Conservation (phyloP, 2,888 invertebrate species). For the Alloscopus bannaensis region DNA sequence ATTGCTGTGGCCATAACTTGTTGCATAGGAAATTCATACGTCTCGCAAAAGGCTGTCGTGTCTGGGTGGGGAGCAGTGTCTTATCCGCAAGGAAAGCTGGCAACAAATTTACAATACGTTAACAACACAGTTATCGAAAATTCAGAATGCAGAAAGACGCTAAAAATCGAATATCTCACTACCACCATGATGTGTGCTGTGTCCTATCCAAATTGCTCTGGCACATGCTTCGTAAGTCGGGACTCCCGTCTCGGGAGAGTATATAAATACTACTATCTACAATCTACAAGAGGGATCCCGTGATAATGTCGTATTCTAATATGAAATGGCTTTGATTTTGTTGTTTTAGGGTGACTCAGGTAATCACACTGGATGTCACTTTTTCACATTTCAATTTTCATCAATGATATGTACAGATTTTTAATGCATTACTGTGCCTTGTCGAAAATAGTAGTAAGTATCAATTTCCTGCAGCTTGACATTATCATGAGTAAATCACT, state of each 20-base stretch:
- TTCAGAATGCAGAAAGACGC: constrained; percentile 74
- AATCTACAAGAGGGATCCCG: no score
- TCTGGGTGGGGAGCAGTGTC: constrained; percentile 76
- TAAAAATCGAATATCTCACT: constrained; percentile 75
- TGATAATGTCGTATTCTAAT: no score
- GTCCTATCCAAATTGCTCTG: constrained; percentile 74
- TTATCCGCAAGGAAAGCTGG: constrained; percentile 75
- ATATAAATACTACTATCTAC: no score
- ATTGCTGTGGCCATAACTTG: background rate
- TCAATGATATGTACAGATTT: no score
- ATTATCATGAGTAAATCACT: background rate
- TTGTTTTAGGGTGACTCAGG: no score
- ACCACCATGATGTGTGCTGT: constrained; percentile 75
- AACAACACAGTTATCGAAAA: constrained; percentile 75
- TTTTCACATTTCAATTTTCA: no score
- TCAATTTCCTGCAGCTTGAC: no score
- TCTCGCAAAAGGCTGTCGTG: constrained; percentile 74
- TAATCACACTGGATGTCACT: no score
- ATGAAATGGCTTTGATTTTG: no score
- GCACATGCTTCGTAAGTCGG: constrained; percentile 76
- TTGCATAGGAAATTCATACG: constrained; percentile 73
- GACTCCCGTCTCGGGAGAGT: no score
- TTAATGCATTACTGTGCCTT: no score
- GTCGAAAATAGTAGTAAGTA: no score
- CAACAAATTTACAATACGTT: constrained; percentile 75